Evolutionary conservation across 2,888 invertebrate species (phyloP), one percentile per base, ranked within the genome.

Genomic region (Saturnia japonica): DNA sequence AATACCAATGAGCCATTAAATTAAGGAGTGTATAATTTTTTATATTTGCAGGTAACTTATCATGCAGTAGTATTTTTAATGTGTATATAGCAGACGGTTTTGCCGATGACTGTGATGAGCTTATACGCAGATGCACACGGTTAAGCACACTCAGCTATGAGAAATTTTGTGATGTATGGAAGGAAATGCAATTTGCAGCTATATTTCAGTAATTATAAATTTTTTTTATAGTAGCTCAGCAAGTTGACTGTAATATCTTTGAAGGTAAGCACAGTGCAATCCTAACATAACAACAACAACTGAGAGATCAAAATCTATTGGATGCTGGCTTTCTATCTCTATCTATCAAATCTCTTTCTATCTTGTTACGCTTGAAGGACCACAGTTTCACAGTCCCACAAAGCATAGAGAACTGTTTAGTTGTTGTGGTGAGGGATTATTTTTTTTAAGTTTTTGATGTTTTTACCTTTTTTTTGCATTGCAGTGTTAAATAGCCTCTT

Each of bases 161-260:
- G 7, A 76, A 77, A 8, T 94, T 93, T 74, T 82, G 86, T 14
- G 74, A 82, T 7, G 76, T 88, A 62, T 94, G 91, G 88, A 89
- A 89, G 68, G 84, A 87, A 0, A 88, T 91, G 87, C 80, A 88
- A n/a, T 84, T 93, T 71, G 79, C 83, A 11, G 75, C 76, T 62
- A 70, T 91, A 14, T 93, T 84, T 75, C 80, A 85, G 93, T 93
- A 79, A 88, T 91, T 34, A 34, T n/a, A n/a, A n/a, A n/a, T n/a
- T n/a, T n/a, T n/a, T n/a, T n/a, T n/a, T n/a, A n/a, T n/a, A n/a
- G n/a, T n/a, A n/a, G n/a, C n/a, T n/a, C n/a, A n/a, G n/a, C n/a
- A n/a, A n/a, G n/a, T n/a, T n/a, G n/a, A n/a, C n/a, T n/a, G n/a
- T n/a, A n/a, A n/a, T n/a, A n/a, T n/a, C n/a, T n/a, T n/a, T n/a